Evolutionary conservation across 2,113 vertebrate species (phyloP).

Genomic region (Paramormyrops kingsleyae): DNA sequence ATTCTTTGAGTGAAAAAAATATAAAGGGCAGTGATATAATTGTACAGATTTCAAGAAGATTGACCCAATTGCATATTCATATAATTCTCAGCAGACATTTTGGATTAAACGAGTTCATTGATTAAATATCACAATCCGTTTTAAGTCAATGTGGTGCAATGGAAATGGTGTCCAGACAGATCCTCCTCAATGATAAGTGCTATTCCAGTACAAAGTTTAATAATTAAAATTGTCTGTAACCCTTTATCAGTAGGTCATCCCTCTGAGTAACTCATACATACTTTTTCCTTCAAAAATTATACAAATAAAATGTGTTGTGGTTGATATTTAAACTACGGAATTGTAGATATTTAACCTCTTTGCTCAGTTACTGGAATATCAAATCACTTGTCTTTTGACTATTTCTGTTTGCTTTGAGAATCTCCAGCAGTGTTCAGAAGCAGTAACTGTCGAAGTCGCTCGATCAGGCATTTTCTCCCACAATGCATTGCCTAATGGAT

Average conservation of each 20-base stretch:
- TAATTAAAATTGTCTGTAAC: neutral
- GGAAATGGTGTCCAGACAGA: neutral
- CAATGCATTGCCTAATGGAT: neutral
- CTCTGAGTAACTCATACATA: neutral
- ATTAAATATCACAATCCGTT: neutral
- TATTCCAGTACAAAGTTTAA: neutral
- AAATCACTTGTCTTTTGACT: no score
- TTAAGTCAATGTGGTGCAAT: neutral
- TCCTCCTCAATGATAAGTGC: neutral
- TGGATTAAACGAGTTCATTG: neutral
- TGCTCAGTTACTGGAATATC: neutral
- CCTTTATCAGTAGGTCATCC: neutral
- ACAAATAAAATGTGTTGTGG: neutral
- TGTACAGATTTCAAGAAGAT: neutral
- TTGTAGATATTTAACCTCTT: neutral
- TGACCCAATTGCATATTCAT: neutral
- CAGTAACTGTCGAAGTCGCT: neutral
- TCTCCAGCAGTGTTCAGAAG: neutral
- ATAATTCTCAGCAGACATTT: neutral
- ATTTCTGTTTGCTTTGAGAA: neutral
- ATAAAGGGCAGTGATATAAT: neutral
- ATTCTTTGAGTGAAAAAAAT: conserved; percentile 3
- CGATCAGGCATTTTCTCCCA: neutral
- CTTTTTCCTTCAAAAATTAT: neutral
- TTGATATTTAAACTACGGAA: neutral